Base-by-base conservation (phyloP, 2,113 vertebrate genomes). In the Gulo gulo region DNA sequence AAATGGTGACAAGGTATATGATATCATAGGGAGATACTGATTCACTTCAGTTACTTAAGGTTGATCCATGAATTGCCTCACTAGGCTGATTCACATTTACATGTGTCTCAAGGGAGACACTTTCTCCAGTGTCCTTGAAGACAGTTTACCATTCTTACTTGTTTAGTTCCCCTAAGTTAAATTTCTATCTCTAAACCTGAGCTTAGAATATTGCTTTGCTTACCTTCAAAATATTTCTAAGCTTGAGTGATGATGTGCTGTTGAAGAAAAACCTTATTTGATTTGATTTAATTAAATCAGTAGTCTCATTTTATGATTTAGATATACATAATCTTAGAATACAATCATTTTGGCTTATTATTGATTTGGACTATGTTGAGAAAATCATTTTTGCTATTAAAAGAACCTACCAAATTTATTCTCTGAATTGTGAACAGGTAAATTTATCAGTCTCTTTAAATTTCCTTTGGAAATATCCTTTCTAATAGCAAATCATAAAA, bases 371-470 rank as follows among this genome's bases (percentile, higher is more conserved):
- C 31, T 47, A n/a, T 71, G 57, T 71, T 91, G 36, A 92, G 31
- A 80, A 96, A 96, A 81, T 93, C 31, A 71, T 91, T 85, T 96
- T 52, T 74, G n/a, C 59, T 92, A 21, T 85, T 87, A 93, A 96
- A 96, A 91, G n/a, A 88, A 82, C 1, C 29, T 50, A 31, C 31
- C 45, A 86, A 42, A 55, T 82, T 71, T 78, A 89, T 59, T 81
- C 36, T 73, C 50, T 67, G 55, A 91, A 69, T 83, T 80, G 6
- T 50, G 45, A 59, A 36, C 26, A n/a, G 65, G 91, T 91, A 73
- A 55, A 47, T 76, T 97, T 93, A 88, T 57, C 23, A 47, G 21
- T 79, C 45, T 88, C 47, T 91, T 91, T 59, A 84, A 91, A 34
- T 91, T 88, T 65, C 39, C 52, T 81, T 83, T 93, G 52, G 55